Percentiles rank a stretch among this genome's conserved stretches.
phyloP scores from a whole-genome alignment of 2,888 invertebrate species.

The Cosmopolites sordidus region DNA sequence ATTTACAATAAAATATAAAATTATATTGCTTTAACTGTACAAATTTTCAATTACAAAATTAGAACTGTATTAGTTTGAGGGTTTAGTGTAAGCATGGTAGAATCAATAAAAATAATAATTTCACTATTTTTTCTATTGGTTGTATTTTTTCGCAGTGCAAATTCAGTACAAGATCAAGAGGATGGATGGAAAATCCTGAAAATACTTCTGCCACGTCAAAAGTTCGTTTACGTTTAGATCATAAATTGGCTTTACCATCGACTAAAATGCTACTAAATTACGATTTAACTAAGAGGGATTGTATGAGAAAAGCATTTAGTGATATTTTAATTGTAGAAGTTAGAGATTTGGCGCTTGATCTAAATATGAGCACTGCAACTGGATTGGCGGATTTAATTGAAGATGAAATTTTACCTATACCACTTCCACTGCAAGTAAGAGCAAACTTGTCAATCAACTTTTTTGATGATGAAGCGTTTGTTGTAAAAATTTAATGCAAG shows the following conservation, averaged over 20 bases:
- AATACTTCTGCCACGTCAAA: constrained; percentile 52
- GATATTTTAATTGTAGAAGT: constrained; percentile 62
- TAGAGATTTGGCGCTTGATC: constrained; percentile 60
- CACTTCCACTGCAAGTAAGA: constrained; percentile 75
- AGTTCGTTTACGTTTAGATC: constrained; percentile 60
- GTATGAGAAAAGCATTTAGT: constrained; percentile 48
- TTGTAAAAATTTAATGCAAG: neutral
- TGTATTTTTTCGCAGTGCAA: constrained; percentile 60
- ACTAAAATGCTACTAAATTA: constrained; percentile 39
- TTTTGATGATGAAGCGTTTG: too few relatives aligned
- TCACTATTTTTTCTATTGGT: neutral
- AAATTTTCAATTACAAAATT: neutral
- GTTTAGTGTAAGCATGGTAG: too few relatives aligned
- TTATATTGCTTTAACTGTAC: too few relatives aligned
- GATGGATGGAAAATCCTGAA: constrained; percentile 67
- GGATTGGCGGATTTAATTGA: constrained; percentile 80
- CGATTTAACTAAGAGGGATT: constrained; percentile 48
- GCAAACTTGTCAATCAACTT: neutral
- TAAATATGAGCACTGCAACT: constrained; percentile 78
- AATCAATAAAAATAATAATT: neutral
- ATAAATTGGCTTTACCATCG: constrained; percentile 51
- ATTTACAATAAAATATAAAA: too few relatives aligned
- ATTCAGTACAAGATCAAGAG: constrained; percentile 76
- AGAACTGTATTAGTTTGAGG: neutral
- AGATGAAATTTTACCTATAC: constrained; percentile 77